Conservation (phyloP, 2,888 invertebrate species). For the Cotesia congregata region DNA sequence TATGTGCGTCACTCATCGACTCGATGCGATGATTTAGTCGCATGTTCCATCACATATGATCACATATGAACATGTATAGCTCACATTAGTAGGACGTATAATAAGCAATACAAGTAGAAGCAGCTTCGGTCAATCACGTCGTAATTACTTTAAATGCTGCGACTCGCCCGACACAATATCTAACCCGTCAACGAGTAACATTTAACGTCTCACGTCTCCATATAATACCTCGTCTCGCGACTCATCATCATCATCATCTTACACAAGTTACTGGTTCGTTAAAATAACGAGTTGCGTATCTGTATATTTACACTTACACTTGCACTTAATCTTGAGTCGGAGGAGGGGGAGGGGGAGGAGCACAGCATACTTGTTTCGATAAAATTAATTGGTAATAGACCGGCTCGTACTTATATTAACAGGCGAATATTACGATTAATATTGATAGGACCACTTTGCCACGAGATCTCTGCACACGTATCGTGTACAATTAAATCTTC, state of each 20-base stretch:
- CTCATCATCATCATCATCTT: constrained; percentile 30
- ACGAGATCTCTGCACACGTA: constrained; percentile 29
- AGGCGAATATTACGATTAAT: constrained; percentile 65
- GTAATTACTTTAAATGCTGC: constrained; percentile 70
- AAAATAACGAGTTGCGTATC: constrained; percentile 16
- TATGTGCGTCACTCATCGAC: constrained; percentile 67
- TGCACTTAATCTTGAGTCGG: not conserved
- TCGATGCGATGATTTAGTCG: constrained; percentile 61
- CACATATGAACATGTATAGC: too few species aligned
- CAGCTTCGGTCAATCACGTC: constrained; percentile 69
- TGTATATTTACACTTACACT: constrained; percentile 41
- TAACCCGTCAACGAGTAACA: constrained; percentile 61
- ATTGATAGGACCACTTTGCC: constrained; percentile 66
- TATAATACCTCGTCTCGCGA: constrained; percentile 16
- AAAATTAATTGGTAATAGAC: constrained; percentile 69
- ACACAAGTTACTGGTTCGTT: not conserved
- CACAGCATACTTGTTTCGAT: constrained; percentile 69
- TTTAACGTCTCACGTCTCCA: constrained; percentile 30
- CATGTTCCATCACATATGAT: constrained; percentile 11
- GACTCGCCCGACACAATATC: constrained; percentile 69
- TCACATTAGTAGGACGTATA: too few species aligned
- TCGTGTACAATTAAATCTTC: constrained; percentile 1
- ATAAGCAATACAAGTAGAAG: constrained; percentile 49
- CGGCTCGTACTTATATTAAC: constrained; percentile 53
- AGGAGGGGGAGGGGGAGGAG: too few species aligned